Base-by-base conservation (phyloP, 2,888 invertebrate species). In the Cacoxenus indagator region DNA sequence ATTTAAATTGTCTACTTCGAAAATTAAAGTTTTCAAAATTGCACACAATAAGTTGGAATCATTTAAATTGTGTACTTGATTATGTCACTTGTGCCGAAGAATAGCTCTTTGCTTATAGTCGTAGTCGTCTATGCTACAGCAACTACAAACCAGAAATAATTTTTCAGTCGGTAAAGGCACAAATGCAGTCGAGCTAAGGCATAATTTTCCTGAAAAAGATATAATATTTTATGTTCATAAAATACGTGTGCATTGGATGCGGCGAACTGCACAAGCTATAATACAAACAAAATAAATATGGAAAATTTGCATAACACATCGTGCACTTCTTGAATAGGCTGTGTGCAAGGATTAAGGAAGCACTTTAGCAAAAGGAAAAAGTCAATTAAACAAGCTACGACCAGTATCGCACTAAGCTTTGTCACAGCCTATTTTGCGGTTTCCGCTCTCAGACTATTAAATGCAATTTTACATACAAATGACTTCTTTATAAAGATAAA, bases 391-490 rank as follows among this genome's bases (percentile, higher is more conserved):
- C 22, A 19, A 22, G 51, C 6, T 19, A 51, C 3, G 51, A 51
- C 51, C 4, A 19, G 51, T 22, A 5, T 17, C 17, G 8, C n/a
- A 17, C 17, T 81, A 78, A 82, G 82, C 26, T 55, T 62, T 62
- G 61, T 45, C 61, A 62, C 14, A 64, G 70, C 65, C 72, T 75
- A 74, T 77, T 78, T 70, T 74, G 72, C 73, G 72, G 81, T 74
- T 75, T 78, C 74, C 79, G 71, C 78, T 75, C 75, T 73, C 78
- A 76, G 70, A 81, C 82, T 77, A 78, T 84, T 82, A 81, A 78
- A 82, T 84, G 78, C 75, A 77, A 78, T 82, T 82, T 83, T 78
- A 83, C 84, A 81, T 83, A 77, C 77, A 78, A 81, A 82, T 82
- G 74, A 77, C 73, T 82, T 82, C 76, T 73, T 78, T 78, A 76